phyloP scores from a whole-genome alignment of 2,113 vertebrate genomes.

The Camelus bactrianus region DNA sequence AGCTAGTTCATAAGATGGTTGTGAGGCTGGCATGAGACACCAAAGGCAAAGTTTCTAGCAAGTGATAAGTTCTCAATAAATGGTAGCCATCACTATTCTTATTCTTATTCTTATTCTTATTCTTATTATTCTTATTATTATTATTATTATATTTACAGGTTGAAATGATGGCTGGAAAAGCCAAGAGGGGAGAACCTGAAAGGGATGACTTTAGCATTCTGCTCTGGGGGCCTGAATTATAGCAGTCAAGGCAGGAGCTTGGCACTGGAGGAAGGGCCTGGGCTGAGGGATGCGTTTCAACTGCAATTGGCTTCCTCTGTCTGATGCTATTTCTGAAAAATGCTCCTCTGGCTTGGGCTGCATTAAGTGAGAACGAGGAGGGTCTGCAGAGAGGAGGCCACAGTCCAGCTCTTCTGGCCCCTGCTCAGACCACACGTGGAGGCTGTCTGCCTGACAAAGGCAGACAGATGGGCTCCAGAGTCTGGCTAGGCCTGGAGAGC shows the following conservation, averaged over 20 bases:
- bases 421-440: constrained; percentile 48
- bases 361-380: neutral
- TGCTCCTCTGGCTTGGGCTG: neutral
- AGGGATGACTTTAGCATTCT: neutral
- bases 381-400: neutral
- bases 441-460: neutral
- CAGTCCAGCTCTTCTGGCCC: neutral
- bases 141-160: neutral
- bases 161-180: neutral
- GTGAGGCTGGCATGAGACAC: neutral
- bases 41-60: neutral
- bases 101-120: neutral
- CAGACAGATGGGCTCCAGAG: neutral
- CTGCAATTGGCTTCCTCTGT: neutral
- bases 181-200: neutral
- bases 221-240: neutral
- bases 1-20: neutral
- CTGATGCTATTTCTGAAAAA: constrained; percentile 5
- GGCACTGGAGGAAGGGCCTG: neutral
- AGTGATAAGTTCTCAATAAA: neutral
- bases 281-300: neutral
- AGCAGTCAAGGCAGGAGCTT: neutral
- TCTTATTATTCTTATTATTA: neutral
- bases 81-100: neutral
- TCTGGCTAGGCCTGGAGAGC: neutral